phyloP scores from a whole-genome alignment of 1,140 invertebrate genomes.

The Zaprionus nigranus region DNA sequence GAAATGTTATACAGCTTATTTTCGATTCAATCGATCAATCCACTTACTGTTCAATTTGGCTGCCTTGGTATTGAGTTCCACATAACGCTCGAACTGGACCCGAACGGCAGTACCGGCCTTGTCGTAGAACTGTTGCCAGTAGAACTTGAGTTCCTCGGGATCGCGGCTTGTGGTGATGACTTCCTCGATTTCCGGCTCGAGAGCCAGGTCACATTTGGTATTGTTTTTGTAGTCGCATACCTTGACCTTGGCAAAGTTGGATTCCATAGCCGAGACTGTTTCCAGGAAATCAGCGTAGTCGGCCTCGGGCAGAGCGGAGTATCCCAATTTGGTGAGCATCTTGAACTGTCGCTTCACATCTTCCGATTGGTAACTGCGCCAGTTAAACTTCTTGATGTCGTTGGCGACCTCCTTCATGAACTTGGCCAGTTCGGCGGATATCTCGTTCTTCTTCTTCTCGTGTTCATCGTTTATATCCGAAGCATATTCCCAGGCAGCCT shows the following conservation, averaged over 20 bases:
- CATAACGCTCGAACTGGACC: conserved; percentile 89
- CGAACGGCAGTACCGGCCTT: conserved; percentile 89
- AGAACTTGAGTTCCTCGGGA: conserved; percentile 89
- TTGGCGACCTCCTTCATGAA: conserved; percentile 81
- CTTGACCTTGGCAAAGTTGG: conserved; percentile 92
- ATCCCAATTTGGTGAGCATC: conserved; percentile 88
- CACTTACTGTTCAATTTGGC: conserved; percentile 88
- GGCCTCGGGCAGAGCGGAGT: conserved; percentile 89
- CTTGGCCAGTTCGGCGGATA: conserved; percentile 78
- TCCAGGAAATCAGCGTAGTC: conserved; percentile 87
- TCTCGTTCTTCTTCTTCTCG: conserved; percentile 86
- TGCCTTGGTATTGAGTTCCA: conserved; percentile 92
- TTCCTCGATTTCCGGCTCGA: conserved; percentile 91
- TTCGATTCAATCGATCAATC: too few species aligned
- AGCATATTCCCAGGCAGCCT: conserved; percentile 89
- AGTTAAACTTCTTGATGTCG: conserved; percentile 87
- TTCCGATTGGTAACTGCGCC: conserved; percentile 87
- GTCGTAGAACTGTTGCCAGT: conserved; percentile 92
- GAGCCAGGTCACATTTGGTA: conserved; percentile 89
- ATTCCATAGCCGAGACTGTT: conserved; percentile 90
- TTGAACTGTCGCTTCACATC: conserved; percentile 88
- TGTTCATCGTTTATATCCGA: conserved; percentile 91
- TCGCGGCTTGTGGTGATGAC: conserved; percentile 89
- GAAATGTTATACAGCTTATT: not conserved
- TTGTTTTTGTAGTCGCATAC: conserved; percentile 89